Percentiles rank a stretch among this genome's conserved stretches.
Evolutionary conservation across 1,140 invertebrate species (phyloP).

Genomic region (Megathymus violae): DNA sequence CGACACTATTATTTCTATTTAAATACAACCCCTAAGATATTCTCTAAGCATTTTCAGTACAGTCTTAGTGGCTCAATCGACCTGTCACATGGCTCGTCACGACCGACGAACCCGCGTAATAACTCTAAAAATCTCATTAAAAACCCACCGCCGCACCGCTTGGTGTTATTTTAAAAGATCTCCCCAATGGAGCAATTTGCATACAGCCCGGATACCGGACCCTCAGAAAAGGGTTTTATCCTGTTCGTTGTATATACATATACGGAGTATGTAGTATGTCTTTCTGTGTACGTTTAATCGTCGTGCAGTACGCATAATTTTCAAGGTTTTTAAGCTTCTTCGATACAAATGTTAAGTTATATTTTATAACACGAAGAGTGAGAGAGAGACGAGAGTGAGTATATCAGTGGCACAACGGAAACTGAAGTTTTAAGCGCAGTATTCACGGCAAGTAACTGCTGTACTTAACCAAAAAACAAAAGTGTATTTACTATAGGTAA

Average conservation of each 20-base stretch:
- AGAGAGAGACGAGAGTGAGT: too few species aligned
- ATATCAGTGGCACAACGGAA: too few species aligned
- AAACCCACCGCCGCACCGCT: background rate
- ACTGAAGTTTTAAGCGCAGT: too few species aligned
- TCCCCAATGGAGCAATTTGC: constrained; percentile 15
- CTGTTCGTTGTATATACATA: constrained; percentile 11
- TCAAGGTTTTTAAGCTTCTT: too few species aligned
- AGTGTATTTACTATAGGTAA: too few species aligned
- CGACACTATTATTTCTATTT: background rate
- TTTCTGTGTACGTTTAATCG: background rate
- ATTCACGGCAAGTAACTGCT: too few species aligned
- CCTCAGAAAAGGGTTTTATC: constrained; percentile 13
- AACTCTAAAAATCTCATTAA: constrained; percentile 28
- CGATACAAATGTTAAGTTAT: too few species aligned
- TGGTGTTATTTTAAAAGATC: constrained; percentile 26
- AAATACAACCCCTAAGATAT: background rate
- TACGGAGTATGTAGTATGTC: background rate
- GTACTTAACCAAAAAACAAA: too few species aligned
- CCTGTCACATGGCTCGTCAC: background rate
- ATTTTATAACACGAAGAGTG: too few species aligned
- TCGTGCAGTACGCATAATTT: too few species aligned
- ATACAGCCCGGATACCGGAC: constrained; percentile 7
- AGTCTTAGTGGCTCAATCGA: constrained; percentile 3
- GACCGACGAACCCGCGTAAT: constrained; percentile 5
- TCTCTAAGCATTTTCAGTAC: background rate